Evolutionary conservation across 2,797 vertebrate species (phyloP).

Genomic region (Thripadectes ignobilis): DNA sequence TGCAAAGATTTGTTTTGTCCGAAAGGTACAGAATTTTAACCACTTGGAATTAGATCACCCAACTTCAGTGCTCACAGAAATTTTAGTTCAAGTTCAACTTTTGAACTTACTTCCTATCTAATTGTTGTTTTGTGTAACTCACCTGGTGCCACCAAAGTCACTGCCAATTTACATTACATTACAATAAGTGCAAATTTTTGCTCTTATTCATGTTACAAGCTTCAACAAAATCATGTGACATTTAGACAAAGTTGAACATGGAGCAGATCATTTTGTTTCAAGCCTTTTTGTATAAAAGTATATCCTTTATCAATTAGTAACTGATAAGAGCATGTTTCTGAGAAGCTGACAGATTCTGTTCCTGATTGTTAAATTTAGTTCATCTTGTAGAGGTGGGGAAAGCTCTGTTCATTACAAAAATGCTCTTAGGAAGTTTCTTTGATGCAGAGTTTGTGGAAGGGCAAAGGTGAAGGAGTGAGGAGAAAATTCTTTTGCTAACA

Average conservation of each 20-base stretch:
- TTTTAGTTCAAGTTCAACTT: background rate
- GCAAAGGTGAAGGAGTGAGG: background rate
- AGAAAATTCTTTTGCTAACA: slow-evolving; percentile 21
- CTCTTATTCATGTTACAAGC: background rate
- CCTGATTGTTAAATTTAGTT: background rate
- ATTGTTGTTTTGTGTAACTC: background rate
- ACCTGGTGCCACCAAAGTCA: background rate
- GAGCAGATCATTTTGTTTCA: background rate
- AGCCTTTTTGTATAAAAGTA: background rate
- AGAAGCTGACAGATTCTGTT: background rate
- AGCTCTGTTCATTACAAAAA: background rate
- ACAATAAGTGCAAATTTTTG: background rate
- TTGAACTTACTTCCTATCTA: background rate
- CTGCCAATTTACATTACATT: background rate
- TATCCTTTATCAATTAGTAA: background rate
- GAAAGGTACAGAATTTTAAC: background rate
- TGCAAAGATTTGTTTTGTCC: background rate
- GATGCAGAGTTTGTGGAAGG: background rate
- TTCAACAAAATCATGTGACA: fast-evolving
- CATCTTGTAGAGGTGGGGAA: background rate
- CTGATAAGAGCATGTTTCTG: background rate
- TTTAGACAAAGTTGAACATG: background rate
- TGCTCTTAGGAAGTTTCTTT: background rate
- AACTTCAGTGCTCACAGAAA: background rate
- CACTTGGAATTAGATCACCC: background rate